Conservation (phyloP, 1,140 invertebrate species). For the Drosophila micromelanica region DNA sequence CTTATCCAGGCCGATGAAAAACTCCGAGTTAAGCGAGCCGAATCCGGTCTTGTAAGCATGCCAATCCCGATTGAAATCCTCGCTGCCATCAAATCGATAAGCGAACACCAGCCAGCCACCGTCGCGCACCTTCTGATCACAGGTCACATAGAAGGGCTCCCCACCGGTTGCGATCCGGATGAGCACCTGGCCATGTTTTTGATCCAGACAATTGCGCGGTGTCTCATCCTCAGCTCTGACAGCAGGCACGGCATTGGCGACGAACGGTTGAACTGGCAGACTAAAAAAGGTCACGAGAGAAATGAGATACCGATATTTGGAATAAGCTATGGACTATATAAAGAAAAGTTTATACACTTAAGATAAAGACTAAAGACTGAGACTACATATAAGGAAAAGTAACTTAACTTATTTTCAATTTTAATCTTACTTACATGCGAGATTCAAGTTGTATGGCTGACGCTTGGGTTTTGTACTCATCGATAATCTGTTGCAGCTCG, state of each 20-base stretch:
- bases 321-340: too few relatives aligned
- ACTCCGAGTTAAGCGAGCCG: constrained; percentile 86
- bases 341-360: too few relatives aligned
- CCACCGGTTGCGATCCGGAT: constrained; percentile 34
- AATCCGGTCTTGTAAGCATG: constrained; percentile 87
- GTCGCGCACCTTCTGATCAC: constrained; percentile 84
- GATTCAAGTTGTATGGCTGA: constrained; percentile 1
- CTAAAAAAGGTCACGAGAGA: not conserved
- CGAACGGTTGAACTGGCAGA: not conserved
- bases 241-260: not conserved
- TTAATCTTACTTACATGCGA: constrained; percentile 33
- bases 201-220: constrained; percentile 48
- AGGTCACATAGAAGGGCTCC: constrained; percentile 87
- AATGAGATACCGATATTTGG: not conserved
- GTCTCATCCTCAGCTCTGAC: constrained; percentile 14
- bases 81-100: constrained; percentile 87
- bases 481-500: constrained; percentile 50
- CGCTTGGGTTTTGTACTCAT: constrained; percentile 45
- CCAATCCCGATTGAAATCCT: constrained; percentile 88
- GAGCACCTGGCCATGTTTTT: constrained; percentile 52
- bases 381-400: too few relatives aligned
- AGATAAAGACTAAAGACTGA: too few relatives aligned
- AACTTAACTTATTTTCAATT: too few relatives aligned
- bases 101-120: constrained; percentile 89
- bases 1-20: constrained; percentile 87